Evolutionary conservation across 2,888 invertebrate species (phyloP).

Genomic region (Adelphocoris suturalis): DNA sequence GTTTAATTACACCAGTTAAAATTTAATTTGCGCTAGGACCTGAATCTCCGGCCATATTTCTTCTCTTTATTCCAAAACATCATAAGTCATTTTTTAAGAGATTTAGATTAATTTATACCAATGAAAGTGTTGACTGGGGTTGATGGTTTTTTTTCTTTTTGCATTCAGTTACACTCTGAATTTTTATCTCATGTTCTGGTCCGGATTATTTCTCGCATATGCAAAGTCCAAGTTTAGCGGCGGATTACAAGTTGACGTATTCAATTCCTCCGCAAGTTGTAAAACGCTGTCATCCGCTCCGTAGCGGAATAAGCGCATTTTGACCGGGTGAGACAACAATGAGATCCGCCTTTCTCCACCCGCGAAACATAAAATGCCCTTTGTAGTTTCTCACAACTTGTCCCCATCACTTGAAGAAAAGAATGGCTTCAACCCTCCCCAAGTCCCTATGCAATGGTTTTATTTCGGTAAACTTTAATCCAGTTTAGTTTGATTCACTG

Average conservation of each 20-base stretch:
- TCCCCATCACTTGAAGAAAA: background rate
- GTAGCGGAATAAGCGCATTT: constrained; percentile 11
- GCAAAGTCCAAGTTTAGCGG: background rate
- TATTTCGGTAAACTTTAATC: constrained; percentile 29
- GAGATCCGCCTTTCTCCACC: background rate
- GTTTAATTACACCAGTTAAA: no score
- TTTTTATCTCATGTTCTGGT: background rate
- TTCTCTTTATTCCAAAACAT: no score
- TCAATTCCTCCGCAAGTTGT: constrained; percentile 27
- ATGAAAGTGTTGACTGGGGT: no score
- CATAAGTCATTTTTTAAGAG: no score
- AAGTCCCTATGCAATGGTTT: background rate
- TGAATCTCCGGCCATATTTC: no score
- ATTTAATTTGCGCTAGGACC: no score
- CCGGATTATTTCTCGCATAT: background rate
- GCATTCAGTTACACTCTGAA: no score
- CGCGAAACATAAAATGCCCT: background rate
- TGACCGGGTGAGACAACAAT: background rate
- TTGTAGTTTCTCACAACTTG: constrained; percentile 31
- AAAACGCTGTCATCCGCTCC: constrained; percentile 2
- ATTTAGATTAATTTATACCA: no score
- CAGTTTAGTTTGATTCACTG: constrained; percentile 33
- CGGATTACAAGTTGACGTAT: background rate
- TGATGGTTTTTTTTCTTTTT: no score
- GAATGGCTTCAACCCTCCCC: background rate